phyloP scores from a whole-genome alignment of 2,888 invertebrate genomes.

The Meta bourneti region DNA sequence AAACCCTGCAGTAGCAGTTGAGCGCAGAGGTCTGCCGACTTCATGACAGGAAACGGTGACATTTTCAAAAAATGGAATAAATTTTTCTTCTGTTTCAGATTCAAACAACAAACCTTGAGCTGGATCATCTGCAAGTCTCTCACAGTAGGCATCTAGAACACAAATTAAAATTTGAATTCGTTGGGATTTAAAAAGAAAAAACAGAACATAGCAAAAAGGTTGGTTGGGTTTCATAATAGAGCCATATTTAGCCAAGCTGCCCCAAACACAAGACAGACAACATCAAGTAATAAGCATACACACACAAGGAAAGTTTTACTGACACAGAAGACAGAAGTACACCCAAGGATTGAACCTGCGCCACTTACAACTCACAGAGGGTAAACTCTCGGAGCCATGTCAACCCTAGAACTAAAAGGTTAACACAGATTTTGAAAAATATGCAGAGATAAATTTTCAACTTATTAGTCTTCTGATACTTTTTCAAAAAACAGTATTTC shows the following conservation, averaged over 20 bases:
- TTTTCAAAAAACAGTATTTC: too few relatives aligned
- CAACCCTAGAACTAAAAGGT: too few relatives aligned
- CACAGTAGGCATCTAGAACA: conserved; percentile 91
- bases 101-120: conserved; percentile 91
- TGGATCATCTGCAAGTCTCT: conserved; percentile 92
- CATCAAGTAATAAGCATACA: too few relatives aligned
- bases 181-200: background rate
- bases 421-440: too few relatives aligned
- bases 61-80: conserved; percentile 93
- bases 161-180: background rate
- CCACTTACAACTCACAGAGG: too few relatives aligned
- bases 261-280: background rate
- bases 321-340: too few relatives aligned
- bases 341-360: too few relatives aligned
- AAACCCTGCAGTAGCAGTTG: conserved; percentile 90
- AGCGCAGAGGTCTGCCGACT: conserved; percentile 88
- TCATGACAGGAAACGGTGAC: conserved; percentile 91
- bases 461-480: too few relatives aligned
- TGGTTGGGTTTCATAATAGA: background rate
- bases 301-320: too few relatives aligned
- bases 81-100: conserved; percentile 89
- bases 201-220: background rate
- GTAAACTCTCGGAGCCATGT: too few relatives aligned
- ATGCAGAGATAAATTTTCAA: too few relatives aligned
- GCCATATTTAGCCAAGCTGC: background rate